phyloP scores from a whole-genome alignment of 2,888 invertebrate genomes.

The Chirona hameri region DNA sequence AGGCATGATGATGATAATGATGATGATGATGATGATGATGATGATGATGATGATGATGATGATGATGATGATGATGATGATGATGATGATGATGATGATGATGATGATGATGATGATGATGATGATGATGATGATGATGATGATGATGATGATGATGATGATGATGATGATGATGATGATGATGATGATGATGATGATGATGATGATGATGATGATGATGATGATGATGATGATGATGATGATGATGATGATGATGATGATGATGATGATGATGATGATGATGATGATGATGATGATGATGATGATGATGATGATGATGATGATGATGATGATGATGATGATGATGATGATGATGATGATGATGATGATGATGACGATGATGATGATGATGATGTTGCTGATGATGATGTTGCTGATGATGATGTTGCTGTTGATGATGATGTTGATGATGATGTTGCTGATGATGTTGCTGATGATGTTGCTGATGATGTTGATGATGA shows the following conservation, averaged over 20 bases:
- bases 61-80: constrained; percentile 2
- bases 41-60: constrained; percentile 6
- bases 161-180: constrained; percentile 22
- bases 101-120: constrained; percentile 6
- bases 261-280: constrained; percentile 22
- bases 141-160: constrained; percentile 6
- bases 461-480: too few relatives aligned
- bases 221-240: not conserved
- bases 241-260: constrained; percentile 22
- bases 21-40: constrained; percentile 22
- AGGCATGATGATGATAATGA: too few relatives aligned
- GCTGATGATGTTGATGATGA: too few relatives aligned
- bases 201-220: constrained; percentile 22
- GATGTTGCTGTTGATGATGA: too few relatives aligned
- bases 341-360: constrained; percentile 22
- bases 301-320: constrained; percentile 22
- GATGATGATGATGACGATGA: too few relatives aligned
- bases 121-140: constrained; percentile 11
- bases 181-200: constrained; percentile 5
- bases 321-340: constrained; percentile 22
- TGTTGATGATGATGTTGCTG: too few relatives aligned
- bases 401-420: too few relatives aligned
- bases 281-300: constrained; percentile 22
- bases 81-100: constrained; percentile 6
- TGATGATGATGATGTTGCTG: too few relatives aligned